phyloP scores from a whole-genome alignment of 2,888 invertebrate genomes.

The Melipona beecheii region DNA sequence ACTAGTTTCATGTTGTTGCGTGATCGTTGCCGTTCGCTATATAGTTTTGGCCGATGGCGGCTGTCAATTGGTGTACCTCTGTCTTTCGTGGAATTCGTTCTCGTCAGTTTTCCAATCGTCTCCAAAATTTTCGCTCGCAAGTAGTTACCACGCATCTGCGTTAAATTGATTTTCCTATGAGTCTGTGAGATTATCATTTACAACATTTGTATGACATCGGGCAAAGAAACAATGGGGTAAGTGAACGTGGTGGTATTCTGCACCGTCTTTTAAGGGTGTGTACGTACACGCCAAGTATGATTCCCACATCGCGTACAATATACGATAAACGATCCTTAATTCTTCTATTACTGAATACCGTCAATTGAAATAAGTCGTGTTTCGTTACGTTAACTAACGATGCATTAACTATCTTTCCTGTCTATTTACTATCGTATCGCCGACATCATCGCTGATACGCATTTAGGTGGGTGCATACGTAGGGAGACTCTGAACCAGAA shows the following conservation, averaged over 20 bases:
- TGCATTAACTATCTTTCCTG: conserved; percentile 33
- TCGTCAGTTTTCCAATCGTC: conserved; percentile 34
- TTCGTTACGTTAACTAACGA: conserved; percentile 40
- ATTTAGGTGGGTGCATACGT: conserved; percentile 59
- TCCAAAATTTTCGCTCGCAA: conserved; percentile 25
- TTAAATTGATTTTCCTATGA: conserved; percentile 74
- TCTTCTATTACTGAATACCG: conserved; percentile 45
- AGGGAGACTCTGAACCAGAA: conserved; percentile 46
- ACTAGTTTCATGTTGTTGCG: conserved; percentile 76
- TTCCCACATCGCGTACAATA: conserved; percentile 50
- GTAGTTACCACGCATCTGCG: conserved; percentile 40
- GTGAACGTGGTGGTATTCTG: conserved; percentile 82
- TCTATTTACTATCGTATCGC: conserved; percentile 52
- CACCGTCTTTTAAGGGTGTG: conserved; percentile 81
- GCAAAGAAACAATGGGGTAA: conserved; percentile 93
- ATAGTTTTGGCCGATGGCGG: conserved; percentile 76
- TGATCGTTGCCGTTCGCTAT: conserved; percentile 71
- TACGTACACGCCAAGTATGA: conserved; percentile 58
- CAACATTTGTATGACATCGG: conserved; percentile 88
- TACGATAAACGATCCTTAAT: conserved; percentile 56
- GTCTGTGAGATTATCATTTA: conserved; percentile 73
- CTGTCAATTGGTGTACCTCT: conserved; percentile 79
- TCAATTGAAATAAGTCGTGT: conserved; percentile 51
- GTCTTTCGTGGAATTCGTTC: conserved; percentile 52
- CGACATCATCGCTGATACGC: conserved; percentile 50